Evolutionary conservation across 2,113 vertebrate species (phyloP), one percentile per base, ranked within the genome.

Genomic region (Acinonyx jubatus): DNA sequence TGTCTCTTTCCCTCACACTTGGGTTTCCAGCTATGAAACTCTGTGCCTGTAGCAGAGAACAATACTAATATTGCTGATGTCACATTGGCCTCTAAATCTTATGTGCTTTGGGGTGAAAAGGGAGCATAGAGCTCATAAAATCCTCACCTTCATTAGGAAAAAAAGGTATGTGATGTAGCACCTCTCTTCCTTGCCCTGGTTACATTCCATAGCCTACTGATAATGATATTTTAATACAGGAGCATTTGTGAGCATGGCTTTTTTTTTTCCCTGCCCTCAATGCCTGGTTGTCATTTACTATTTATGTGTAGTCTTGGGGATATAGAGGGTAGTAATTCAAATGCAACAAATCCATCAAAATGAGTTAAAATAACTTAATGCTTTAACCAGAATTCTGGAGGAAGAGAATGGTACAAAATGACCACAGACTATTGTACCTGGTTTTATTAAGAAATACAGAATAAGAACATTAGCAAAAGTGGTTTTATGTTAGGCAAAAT

Each of bases 401-500:
- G 48, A 91, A 7, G 13, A 71, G 36, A 33, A 48, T 19, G 16
- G 29, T 33, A 81, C 18, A 45, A 38, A 83, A 95, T 18, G 27
- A 48, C 2, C 10, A 36, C 36, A 78, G 11, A 61, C 66, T 82
- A 76, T 25, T 55, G 0, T 16, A 29, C 7, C 23, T 55, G 27
- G 33, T 65, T 96, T 91, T 68, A 84, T 79, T 88, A 92, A 97
- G 86, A 96, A 87, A 84, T 69, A 66, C 9, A 48, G 66, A 96
- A 68, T 48, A 93, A 38, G 79, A 52, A 69, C 69, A 96, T 97
- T 96, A 96, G 8, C 66, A 97, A 89, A 89, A 65, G 76, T 89
- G 73, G 48, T 95, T 98, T 98, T 95, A 18, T 94, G 68, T 97
- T 95, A 96, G 55, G 95, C 84, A 88, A 83, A 97, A 89, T 97